These are phyloP conservation scores for Himalopsyche japonica DNA, from an alignment of 2,888 invertebrate species.

Conservation along the genomic window DNA sequence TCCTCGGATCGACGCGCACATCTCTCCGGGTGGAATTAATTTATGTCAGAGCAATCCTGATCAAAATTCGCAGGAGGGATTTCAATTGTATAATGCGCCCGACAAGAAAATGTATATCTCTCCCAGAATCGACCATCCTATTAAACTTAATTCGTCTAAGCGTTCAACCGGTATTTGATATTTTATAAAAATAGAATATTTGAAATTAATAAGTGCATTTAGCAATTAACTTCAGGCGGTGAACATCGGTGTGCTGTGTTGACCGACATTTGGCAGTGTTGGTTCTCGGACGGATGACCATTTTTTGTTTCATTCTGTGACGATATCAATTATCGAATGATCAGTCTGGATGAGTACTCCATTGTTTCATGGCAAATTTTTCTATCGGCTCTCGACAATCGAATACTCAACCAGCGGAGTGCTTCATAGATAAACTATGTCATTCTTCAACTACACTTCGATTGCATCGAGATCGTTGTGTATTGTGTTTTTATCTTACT, in stretches of 20 bases:
- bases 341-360: not conserved
- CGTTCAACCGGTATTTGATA: conserved; percentile 6
- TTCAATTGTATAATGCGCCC: conserved; percentile 23
- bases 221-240: not conserved
- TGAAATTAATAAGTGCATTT: not conserved
- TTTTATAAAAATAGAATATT: not conserved
- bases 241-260: not conserved
- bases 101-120: conserved; percentile 25
- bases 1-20: not conserved
- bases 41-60: conserved; percentile 16
- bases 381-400: not conserved
- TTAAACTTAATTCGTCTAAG: conserved; percentile 19
- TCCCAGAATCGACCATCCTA: conserved; percentile 10
- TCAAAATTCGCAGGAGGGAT: conserved; percentile 26
- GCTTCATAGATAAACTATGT: not conserved
- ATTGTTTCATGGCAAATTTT: not conserved
- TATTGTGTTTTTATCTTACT: not conserved
- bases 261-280: not conserved
- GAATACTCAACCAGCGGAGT: not conserved
- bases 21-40: not conserved
- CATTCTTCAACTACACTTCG: not conserved
- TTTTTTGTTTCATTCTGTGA: not conserved
- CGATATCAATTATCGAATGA: not conserved
- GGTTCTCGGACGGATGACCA: not conserved
- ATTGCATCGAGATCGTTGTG: not conserved